Evolutionary conservation across 2,797 vertebrate species (phyloP), one percentile per base, ranked within the genome.

Genomic region (Alca torda): DNA sequence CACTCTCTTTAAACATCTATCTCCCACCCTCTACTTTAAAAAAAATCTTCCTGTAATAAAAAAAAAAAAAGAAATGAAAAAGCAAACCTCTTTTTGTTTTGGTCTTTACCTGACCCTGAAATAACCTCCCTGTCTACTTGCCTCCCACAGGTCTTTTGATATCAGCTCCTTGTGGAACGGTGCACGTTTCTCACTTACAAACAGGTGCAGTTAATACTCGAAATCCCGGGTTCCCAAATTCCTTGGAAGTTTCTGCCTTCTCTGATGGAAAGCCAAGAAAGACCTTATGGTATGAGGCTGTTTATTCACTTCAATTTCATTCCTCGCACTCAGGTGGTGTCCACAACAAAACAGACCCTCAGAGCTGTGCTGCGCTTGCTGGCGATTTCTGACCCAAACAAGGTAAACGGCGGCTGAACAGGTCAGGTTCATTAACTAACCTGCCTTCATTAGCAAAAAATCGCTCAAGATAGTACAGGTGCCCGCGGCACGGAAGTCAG

Each of bases 241-340:
- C 92, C 76, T 97, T 63, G 67, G 92, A 90, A 84, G 91, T 97
- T 97, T 97, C 73, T 96, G 95, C 79, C 86, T 95, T 92, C 95
- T 97, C 95, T 97, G 95, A 96, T 96, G 94, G 93, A 95, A 96
- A 93, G 93, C 95, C 95, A 97, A 96, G 78, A 95, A 95, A 95
- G 94, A 93, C 67, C 87, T 93, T 94, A 93, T 93, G 89, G 89
- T 91, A 95, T 90, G 84, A 93, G 83, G 83, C 83, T 96, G 93
- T 93, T 96, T 91, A 93, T 96, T 91, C 95, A 70, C 70, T 96
- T 88, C 90, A 23, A 6, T 54, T 94, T 84, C 76, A 81, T 94
- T 97, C 84, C 74, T 70, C 1, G 10, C 48, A n/a, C 84, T 95
- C 91, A 95, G 92, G 84, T 86, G 94, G 50, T 77, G 73, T 67